A percentile compares a stretch with the other conserved stretches of the same genome.
phyloP scores from a whole-genome alignment of 2,797 vertebrate species.

The Caiman crocodilus region DNA sequence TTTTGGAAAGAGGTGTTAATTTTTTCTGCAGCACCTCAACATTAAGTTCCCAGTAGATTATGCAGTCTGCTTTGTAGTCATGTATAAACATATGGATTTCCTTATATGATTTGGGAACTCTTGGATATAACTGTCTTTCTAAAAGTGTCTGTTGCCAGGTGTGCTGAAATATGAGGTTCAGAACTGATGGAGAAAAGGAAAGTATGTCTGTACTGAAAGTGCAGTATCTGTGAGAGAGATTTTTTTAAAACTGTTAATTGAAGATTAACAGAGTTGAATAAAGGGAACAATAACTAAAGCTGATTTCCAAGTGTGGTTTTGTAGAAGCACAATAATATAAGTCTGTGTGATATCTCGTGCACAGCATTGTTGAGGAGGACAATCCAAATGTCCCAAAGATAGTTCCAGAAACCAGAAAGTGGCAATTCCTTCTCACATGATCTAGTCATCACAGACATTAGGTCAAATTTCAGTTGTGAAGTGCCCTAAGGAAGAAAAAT shows the following conservation, averaged over 20 bases:
- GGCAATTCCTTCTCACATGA: background rate
- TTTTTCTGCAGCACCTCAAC: background rate
- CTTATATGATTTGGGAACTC: slow-evolving; percentile 1
- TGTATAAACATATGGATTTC: slow-evolving; percentile 19
- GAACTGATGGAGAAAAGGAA: slow-evolving; percentile 18
- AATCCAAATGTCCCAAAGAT: slow-evolving; percentile 58
- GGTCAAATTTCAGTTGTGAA: background rate
- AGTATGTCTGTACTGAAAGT: slow-evolving; percentile 20
- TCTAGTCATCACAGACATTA: background rate
- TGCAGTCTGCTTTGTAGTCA: background rate
- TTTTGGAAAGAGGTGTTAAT: background rate
- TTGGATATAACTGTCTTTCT: slow-evolving; percentile 32
- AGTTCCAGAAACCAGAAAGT: slow-evolving; percentile 9
- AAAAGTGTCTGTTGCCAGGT: slow-evolving; percentile 2
- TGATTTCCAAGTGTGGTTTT: slow-evolving; percentile 59
- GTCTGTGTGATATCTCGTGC: slow-evolving; percentile 38
- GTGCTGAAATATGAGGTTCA: slow-evolving; percentile 51
- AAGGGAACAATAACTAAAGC: slow-evolving; percentile 30
- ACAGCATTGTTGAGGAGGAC: slow-evolving; percentile 54
- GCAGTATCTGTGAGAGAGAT: slow-evolving; percentile 16
- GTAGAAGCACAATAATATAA: slow-evolving; percentile 29
- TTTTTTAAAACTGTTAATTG: slow-evolving; percentile 67
- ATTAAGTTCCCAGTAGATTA: slow-evolving; percentile 16
- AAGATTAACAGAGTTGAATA: slow-evolving; percentile 37
- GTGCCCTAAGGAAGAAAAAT: background rate